These are phyloP conservation scores for Drusus annulatus DNA, from an alignment of 1,140 invertebrate genomes.

Conservation along the genomic window DNA sequence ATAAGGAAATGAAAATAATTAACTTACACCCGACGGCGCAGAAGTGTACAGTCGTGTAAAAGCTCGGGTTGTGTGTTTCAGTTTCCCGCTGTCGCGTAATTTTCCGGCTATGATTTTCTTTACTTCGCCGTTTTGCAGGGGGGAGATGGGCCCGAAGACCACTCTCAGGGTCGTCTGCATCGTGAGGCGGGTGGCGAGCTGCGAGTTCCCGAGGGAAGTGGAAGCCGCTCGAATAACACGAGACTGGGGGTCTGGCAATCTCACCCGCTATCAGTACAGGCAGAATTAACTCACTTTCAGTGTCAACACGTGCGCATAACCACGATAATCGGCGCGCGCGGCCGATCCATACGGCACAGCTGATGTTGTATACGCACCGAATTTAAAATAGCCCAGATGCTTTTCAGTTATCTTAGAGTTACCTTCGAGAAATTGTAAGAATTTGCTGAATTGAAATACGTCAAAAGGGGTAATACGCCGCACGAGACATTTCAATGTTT, in stretches of 20 bases:
- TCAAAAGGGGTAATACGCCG: too few relatives aligned
- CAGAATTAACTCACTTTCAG: too few relatives aligned
- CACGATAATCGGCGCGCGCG: constrained; percentile 30
- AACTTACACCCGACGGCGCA: constrained; percentile 24
- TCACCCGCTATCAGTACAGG: neutral
- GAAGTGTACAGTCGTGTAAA: neutral
- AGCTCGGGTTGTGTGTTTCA: constrained; percentile 1
- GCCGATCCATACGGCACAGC: constrained; percentile 45
- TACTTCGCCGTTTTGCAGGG: constrained; percentile 9
- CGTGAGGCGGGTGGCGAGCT: neutral
- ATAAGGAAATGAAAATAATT: neutral
- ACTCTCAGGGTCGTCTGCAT: constrained; percentile 24
- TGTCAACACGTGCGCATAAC: constrained; percentile 38
- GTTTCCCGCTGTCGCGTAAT: constrained; percentile 14
- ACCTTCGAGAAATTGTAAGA: too few relatives aligned
- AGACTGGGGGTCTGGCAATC: neutral
- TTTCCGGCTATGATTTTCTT: constrained; percentile 31
- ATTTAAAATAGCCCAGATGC: constrained; percentile 32
- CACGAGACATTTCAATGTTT: too few relatives aligned
- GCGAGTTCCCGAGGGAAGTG: neutral
- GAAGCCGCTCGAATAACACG: neutral
- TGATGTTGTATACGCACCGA: constrained; percentile 20
- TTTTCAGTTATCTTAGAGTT: neutral
- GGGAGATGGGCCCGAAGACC: constrained; percentile 16
- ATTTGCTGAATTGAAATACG: too few relatives aligned